Percentiles rank a stretch among this genome's conserved stretches.
phyloP scores from a whole-genome alignment of 2,113 vertebrate genomes.

The Montifringilla adamsi region DNA sequence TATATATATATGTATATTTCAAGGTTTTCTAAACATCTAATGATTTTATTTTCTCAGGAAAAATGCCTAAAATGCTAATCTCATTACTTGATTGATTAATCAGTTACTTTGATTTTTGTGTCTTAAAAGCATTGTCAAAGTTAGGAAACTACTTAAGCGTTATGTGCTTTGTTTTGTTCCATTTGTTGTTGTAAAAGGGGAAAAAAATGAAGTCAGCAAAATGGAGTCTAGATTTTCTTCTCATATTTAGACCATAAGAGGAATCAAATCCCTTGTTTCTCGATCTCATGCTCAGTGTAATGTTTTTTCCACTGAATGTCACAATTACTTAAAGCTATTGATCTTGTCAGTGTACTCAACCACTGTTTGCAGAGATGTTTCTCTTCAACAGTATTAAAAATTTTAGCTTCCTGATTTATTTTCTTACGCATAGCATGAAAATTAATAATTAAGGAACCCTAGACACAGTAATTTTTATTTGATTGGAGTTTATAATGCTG shows the following conservation, averaged over 20 bases:
- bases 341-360: background rate
- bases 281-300: background rate
- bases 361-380: background rate
- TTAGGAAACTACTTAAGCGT: background rate
- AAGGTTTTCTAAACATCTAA: background rate
- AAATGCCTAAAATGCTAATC: background rate
- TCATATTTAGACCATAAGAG: background rate
- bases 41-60: background rate
- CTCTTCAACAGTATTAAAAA: background rate
- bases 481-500: background rate
- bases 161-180: background rate
- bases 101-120: slow-evolving; percentile 25
- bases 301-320: background rate
- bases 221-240: background rate
- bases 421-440: background rate
- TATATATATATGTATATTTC: background rate
- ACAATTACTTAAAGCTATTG: background rate
- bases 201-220: background rate
- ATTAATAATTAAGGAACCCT: background rate
- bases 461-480: background rate
- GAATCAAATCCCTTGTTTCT: background rate
- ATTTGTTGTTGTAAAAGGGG: background rate
- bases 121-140: background rate
- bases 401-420: background rate
- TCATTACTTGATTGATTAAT: background rate